Conservation (phyloP, 2,888 invertebrate genomes). For the Anthoptus insignis region DNA sequence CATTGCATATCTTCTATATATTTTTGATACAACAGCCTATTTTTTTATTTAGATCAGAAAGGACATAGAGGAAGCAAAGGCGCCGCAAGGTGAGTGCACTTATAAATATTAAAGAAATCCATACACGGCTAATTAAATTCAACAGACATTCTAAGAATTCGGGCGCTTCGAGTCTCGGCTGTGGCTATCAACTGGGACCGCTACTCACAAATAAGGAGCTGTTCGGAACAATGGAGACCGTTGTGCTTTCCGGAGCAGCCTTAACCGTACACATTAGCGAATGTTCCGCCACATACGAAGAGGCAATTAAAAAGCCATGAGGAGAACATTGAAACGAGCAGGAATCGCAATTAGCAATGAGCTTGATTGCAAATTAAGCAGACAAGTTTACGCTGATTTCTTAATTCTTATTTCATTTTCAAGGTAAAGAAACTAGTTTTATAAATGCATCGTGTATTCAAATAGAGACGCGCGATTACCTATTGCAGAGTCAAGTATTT, state of each 20-base stretch:
- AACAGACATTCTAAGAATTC: constrained; percentile 78
- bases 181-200: constrained; percentile 74
- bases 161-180: constrained; percentile 62
- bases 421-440: neutral
- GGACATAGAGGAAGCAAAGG: constrained; percentile 45
- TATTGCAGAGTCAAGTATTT: constrained; percentile 77
- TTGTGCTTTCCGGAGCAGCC: constrained; percentile 73
- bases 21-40: neutral
- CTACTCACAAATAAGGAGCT: constrained; percentile 79
- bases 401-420: neutral
- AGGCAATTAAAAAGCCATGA: constrained; percentile 82
- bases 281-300: constrained; percentile 73
- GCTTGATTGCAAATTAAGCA: constrained; percentile 31
- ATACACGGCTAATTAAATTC: constrained; percentile 72
- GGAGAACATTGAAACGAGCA: constrained; percentile 56
- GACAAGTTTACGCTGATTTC: constrained; percentile 2
- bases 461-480: constrained; percentile 60
- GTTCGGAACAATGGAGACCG: constrained; percentile 72
- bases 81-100: constrained; percentile 32
- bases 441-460: constrained; percentile 62
- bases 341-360: constrained; percentile 62
- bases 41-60: constrained; percentile 2
- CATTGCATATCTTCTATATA: neutral
- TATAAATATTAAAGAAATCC: constrained; percentile 65
- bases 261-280: constrained; percentile 74